These are phyloP conservation scores for Drosophila erecta DNA, from an alignment of 1,140 invertebrate species.

Conservation along the genomic window DNA sequence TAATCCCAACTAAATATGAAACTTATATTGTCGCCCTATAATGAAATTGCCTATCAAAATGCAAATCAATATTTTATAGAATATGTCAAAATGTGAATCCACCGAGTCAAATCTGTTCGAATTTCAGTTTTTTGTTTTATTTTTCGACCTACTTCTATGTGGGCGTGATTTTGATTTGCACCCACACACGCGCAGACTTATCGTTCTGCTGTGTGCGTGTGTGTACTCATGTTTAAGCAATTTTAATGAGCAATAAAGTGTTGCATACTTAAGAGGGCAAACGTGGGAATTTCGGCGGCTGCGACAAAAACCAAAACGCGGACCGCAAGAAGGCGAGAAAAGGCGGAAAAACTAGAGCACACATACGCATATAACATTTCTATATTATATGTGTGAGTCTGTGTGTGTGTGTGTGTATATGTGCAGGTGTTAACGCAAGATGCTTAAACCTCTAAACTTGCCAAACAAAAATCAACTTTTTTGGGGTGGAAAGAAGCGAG, in stretches of 20 bases:
- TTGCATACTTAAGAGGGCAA: constrained; percentile 65
- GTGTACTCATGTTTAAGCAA: constrained; percentile 45
- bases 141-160: constrained; percentile 29
- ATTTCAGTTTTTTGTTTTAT: neutral
- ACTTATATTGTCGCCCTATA: too few relatives aligned
- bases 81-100: neutral
- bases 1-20: too few relatives aligned
- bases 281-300: constrained; percentile 52
- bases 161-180: constrained; percentile 16
- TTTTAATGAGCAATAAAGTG: constrained; percentile 77
- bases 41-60: neutral
- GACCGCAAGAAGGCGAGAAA: constrained; percentile 21
- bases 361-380: constrained; percentile 1
- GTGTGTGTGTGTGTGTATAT: neutral
- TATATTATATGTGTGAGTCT: neutral
- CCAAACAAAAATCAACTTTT: constrained; percentile 2
- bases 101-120: neutral
- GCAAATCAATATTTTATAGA: neutral
- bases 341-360: constrained; percentile 33
- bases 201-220: neutral
- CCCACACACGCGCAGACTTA: neutral
- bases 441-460: constrained; percentile 33
- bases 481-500: neutral
- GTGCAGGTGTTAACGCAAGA: neutral
- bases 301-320: constrained; percentile 34